Percentiles rank a stretch among this genome's conserved stretches.
Conservation (phyloP, 2,797 vertebrate species). For the Girardinus metallicus region DNA sequence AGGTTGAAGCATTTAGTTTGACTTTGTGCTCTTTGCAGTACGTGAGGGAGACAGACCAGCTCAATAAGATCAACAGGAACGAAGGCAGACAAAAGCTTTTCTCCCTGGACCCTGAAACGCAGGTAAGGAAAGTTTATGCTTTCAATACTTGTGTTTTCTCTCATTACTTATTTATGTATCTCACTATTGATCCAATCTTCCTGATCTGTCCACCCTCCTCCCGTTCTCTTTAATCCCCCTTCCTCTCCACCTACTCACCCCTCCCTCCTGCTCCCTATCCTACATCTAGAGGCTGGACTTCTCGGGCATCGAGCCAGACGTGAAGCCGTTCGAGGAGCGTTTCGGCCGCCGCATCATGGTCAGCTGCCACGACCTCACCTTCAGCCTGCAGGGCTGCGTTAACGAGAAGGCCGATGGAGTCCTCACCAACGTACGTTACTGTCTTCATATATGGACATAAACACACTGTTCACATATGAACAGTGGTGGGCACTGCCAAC, state of each 20-base stretch:
- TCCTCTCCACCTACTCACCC: background rate
- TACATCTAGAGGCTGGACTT: slow-evolving; percentile 90
- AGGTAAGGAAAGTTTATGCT: slow-evolving; percentile 79
- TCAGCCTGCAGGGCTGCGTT: slow-evolving; percentile 90
- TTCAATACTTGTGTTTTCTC: background rate
- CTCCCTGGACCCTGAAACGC: slow-evolving; percentile 92
- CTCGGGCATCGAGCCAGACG: slow-evolving; percentile 94
- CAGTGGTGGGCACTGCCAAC: background rate
- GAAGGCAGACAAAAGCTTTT: slow-evolving; percentile 95
- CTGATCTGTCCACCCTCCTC: slow-evolving; percentile 11
- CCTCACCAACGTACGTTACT: slow-evolving; percentile 87
- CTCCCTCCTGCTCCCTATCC: slow-evolving; percentile 3
- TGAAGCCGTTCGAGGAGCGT: slow-evolving; percentile 96
- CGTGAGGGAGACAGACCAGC: slow-evolving; percentile 93
- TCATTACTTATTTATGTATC: slow-evolving; percentile 45
- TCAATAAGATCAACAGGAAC: slow-evolving; percentile 94
- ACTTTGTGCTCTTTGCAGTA: slow-evolving; percentile 79
- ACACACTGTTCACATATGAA: background rate
- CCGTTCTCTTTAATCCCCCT: background rate
- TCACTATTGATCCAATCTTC: slow-evolving; percentile 30
- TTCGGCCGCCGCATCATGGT: slow-evolving; percentile 90
- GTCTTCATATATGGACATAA: background rate
- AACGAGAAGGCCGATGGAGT: slow-evolving; percentile 85
- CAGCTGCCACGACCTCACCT: slow-evolving; percentile 92
- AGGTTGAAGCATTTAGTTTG: background rate